phyloP scores from a whole-genome alignment of 2,888 invertebrate species.

The Pecten maximus region DNA sequence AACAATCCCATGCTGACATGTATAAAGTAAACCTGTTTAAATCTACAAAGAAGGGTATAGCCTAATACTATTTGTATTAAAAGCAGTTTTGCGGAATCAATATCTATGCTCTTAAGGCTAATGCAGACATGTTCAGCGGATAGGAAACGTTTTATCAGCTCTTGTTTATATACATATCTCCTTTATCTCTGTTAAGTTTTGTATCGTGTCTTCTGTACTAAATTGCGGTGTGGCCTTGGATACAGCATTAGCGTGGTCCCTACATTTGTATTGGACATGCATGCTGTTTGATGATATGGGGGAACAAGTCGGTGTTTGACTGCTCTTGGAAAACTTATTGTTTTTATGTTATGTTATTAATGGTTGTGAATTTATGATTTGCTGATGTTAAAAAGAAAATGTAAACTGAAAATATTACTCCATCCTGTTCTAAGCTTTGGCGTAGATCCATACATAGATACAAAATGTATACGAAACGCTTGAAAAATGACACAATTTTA shows the following conservation, averaged over 20 bases:
- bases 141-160: neutral
- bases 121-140: too few species aligned
- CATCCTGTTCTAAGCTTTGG: too few species aligned
- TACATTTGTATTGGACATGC: neutral
- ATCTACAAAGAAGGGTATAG: neutral
- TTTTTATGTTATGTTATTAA: neutral
- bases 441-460: too few species aligned
- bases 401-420: neutral
- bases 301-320: neutral
- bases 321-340: neutral
- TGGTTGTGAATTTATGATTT: constrained; percentile 10
- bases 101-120: too few species aligned
- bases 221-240: neutral
- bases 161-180: neutral
- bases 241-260: neutral
- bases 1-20: too few species aligned
- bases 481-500: neutral
- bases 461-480: neutral
- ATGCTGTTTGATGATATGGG: neutral
- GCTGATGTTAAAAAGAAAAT: neutral
- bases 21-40: neutral
- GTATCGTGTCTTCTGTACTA: neutral
- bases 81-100: too few species aligned
- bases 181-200: neutral
- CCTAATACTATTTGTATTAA: neutral